phyloP scores from a whole-genome alignment of 1,140 invertebrate species.

The Brachionus calyciflorus region DNA sequence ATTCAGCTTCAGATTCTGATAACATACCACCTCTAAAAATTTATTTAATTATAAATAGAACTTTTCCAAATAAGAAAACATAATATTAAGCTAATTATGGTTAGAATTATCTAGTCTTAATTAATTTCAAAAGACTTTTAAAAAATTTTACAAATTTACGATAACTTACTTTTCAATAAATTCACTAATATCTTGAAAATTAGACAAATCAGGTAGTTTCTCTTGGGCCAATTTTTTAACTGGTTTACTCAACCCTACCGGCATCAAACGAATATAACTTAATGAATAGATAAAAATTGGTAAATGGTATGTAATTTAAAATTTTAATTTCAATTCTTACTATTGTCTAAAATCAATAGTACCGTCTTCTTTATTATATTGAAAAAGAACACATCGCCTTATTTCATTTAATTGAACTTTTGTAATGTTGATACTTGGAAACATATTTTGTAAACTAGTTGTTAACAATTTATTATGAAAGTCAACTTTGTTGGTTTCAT shows the following conservation, averaged over 20 bases:
- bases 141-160: neutral
- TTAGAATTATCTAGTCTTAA: too few species aligned
- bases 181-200: constrained; percentile 82
- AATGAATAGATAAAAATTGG: constrained; percentile 27
- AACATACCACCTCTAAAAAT: constrained; percentile 68
- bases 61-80: neutral
- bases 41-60: constrained; percentile 47
- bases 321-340: too few species aligned
- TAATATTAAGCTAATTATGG: too few species aligned
- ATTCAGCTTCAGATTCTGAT: constrained; percentile 91
- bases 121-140: too few species aligned
- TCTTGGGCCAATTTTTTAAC: constrained; percentile 84
- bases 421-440: constrained; percentile 89
- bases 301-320: constrained; percentile 68
- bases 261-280: constrained; percentile 65
- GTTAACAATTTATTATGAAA: constrained; percentile 86
- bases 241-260: constrained; percentile 82
- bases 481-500: constrained; percentile 26
- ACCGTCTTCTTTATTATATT: constrained; percentile 82
- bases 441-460: constrained; percentile 96
- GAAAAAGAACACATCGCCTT: constrained; percentile 80
- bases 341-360: constrained; percentile 89
- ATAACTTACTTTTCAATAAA: constrained; percentile 75
- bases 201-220: constrained; percentile 78
- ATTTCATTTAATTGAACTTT: constrained; percentile 83